Evolutionary conservation across 2,888 invertebrate species (phyloP).

Genomic region (Tachina lurida): DNA sequence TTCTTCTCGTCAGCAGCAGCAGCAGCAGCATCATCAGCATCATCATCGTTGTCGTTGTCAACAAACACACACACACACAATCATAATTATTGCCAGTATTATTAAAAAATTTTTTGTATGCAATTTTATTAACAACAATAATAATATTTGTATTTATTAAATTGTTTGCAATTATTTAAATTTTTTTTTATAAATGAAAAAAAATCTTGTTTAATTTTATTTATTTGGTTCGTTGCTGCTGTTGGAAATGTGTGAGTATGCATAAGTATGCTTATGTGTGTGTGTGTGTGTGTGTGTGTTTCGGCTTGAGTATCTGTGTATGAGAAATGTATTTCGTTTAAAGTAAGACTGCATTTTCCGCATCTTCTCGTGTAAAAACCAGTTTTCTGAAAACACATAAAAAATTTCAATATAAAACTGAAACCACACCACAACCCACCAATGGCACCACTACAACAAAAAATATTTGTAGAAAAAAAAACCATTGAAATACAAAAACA

Average conservation of each 20-base stretch:
- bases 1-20: constrained; percentile 29
- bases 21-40: not conserved
- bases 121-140: constrained; percentile 47
- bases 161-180: constrained; percentile 57
- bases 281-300: not conserved
- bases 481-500: not conserved
- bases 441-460: not conserved
- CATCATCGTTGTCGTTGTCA: constrained; percentile 20
- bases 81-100: constrained; percentile 31
- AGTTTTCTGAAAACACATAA: constrained; percentile 57
- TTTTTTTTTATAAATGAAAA: constrained; percentile 48
- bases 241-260: constrained; percentile 7
- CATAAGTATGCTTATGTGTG: not conserved
- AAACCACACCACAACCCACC: constrained; percentile 21
- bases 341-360: constrained; percentile 56
- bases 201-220: constrained; percentile 52
- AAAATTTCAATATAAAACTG: constrained; percentile 34
- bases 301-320: constrained; percentile 9
- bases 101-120: not conserved
- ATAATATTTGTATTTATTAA: constrained; percentile 55
- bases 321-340: not conserved
- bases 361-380: constrained; percentile 62
- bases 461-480: not conserved
- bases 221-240: constrained; percentile 47
- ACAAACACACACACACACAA: constrained; percentile 1